phyloP scores from a whole-genome alignment of 1,140 invertebrate genomes.

The Nomia melanderi region DNA sequence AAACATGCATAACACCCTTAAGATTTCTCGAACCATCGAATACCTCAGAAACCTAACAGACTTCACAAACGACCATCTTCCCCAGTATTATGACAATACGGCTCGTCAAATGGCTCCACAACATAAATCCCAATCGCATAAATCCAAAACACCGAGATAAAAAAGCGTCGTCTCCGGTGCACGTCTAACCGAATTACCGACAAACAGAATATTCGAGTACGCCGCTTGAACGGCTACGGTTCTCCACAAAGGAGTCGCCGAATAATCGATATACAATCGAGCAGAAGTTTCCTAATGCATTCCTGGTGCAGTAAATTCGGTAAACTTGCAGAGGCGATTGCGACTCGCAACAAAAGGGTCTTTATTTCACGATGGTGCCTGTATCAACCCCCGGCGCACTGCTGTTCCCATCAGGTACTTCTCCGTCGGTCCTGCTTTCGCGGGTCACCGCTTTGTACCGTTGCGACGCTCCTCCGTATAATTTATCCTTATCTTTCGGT shows the following conservation, averaged over 20 bases:
- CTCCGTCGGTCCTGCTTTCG: neutral
- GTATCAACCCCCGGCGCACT: neutral
- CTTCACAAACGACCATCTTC: no score
- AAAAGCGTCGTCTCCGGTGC: neutral
- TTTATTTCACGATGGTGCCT: neutral
- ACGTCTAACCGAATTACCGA: neutral
- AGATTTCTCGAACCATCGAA: no score
- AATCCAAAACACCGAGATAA: no score
- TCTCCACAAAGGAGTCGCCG: neutral
- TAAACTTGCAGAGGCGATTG: neutral
- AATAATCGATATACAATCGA: neutral
- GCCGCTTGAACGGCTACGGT: neutral
- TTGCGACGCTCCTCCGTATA: neutral
- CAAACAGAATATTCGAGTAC: neutral
- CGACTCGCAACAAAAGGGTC: neutral
- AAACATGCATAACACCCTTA: no score
- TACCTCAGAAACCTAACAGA: no score
- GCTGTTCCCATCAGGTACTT: slow-evolving; percentile 12
- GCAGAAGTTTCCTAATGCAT: neutral
- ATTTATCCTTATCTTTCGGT: slow-evolving; percentile 39
- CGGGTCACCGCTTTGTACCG: neutral
- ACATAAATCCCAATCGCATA: no score
- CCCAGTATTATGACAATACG: no score
- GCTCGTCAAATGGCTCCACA: no score
- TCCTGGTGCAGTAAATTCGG: neutral